Base-by-base conservation (phyloP, 2,888 invertebrate genomes). In the Nomada ruficornis region DNA sequence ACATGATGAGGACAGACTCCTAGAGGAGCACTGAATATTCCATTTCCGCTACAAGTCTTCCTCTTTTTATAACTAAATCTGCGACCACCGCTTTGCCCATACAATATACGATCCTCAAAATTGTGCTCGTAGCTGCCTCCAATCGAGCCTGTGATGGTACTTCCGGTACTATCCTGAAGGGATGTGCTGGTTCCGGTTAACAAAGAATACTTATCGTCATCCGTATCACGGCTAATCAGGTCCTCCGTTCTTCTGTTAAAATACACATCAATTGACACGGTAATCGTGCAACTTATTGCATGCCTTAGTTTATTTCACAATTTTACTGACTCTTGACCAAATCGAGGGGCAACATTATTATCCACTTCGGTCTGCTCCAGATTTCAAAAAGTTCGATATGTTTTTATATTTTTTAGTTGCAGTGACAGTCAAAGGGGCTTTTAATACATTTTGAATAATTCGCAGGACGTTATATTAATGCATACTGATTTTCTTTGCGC, bases 1-100 rank as follows among this genome's bases (percentile, higher is more conserved):
- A 91, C 89, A 44, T 89, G 89, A 80, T 90, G 91, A 44, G 91
- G 89, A 72, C 85, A 91, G 23, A 92, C 91, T 18, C 92, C 92
- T 5, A 86, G 78, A 2, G 91, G 91, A 13, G 91, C 91, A 47
- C 65, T 85, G 55, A 91, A 91, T 59, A 89, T 83, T 44, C 86
- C 82, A 81, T 89, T 81, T 36, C 57, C 77, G n/a, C 67, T n/a
- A 18, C 55, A 78, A 9, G 78, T 60, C 26, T 82, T 87, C 47
- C 86, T 86, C 23, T 85, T 89, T 26, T 85, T 87, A 10, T 89
- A 89, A 52, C 73, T 85, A 36, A 84, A 89, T 26, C 52, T 79
- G 5, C 89, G 84, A 5, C 77, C 79, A 13, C 84, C 82, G 18
- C 20, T 52, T 10, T 83, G 80, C 2, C 83, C 57, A 15, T 82